Evolutionary conservation across 2,797 vertebrate genomes (phyloP).

Genomic region (Poecile montanus): DNA sequence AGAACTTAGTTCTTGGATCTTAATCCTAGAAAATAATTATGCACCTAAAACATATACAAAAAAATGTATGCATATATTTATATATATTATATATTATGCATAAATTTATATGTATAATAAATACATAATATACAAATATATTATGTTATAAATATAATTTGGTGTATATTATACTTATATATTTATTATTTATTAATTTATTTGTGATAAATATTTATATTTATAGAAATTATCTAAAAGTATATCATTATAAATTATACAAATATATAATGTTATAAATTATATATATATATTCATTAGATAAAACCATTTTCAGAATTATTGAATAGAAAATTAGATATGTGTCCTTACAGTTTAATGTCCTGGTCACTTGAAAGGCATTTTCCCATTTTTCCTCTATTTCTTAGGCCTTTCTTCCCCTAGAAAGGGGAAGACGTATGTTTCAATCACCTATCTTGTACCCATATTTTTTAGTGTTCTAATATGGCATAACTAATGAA

Average conservation of each 20-base stretch:
- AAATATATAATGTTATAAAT: too few relatives aligned
- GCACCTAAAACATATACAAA: neutral
- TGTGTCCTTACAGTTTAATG: neutral
- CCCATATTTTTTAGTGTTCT: neutral
- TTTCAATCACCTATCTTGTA: neutral
- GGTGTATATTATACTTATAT: too few relatives aligned
- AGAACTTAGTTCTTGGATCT: neutral
- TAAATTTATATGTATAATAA: neutral
- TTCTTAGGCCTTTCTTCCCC: neutral
- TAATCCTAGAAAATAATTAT: neutral
- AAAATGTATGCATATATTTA: neutral
- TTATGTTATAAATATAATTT: too few relatives aligned
- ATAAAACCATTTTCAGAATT: neutral
- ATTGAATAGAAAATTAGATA: neutral
- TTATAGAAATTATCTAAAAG: too few relatives aligned
- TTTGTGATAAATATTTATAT: too few relatives aligned
- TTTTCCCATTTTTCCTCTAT: neutral
- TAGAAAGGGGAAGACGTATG: neutral
- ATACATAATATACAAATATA: too few relatives aligned
- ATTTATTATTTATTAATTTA: too few relatives aligned
- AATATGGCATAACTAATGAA: neutral
- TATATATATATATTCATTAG: neutral
- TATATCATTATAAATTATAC: too few relatives aligned
- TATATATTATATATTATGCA: neutral
- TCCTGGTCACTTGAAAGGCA: neutral